phyloP scores from a whole-genome alignment of 2,888 invertebrate genomes.

The Lumbricus terrestris region DNA sequence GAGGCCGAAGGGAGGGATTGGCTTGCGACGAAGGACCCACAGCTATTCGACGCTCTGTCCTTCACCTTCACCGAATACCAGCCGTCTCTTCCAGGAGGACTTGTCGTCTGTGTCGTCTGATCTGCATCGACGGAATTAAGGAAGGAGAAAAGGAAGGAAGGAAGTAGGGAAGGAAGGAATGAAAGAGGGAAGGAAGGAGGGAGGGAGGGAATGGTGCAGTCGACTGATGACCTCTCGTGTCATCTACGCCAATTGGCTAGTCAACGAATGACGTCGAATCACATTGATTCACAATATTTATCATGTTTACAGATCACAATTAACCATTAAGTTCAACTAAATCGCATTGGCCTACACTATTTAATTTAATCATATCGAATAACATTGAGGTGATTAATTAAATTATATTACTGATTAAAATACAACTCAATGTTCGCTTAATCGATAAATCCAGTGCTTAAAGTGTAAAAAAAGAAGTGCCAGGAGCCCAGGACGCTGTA shows the following conservation, averaged over 20 bases:
- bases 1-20: slow-evolving; percentile 32
- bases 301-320: neutral
- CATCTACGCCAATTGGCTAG: neutral
- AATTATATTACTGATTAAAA: too few species aligned
- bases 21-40: slow-evolving; percentile 28
- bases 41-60: slow-evolving; percentile 27
- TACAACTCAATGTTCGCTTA: too few species aligned
- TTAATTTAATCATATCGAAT: neutral
- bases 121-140: neutral
- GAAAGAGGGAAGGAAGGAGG: too few species aligned
- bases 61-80: slow-evolving; percentile 29
- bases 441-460: too few species aligned
- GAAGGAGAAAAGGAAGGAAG: too few species aligned
- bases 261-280: neutral
- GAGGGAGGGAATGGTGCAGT: neutral
- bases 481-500: too few species aligned
- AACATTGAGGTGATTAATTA: neutral
- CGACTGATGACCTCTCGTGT: neutral
- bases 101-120: slow-evolving; percentile 23
- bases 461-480: too few species aligned
- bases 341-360: neutral
- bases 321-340: neutral
- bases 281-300: neutral
- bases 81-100: slow-evolving; percentile 22
- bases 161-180: too few species aligned